Percentiles rank a stretch among this genome's conserved stretches.
phyloP scores from a whole-genome alignment of 2,113 vertebrate species.

The Poeciliopsis prolifica region DNA sequence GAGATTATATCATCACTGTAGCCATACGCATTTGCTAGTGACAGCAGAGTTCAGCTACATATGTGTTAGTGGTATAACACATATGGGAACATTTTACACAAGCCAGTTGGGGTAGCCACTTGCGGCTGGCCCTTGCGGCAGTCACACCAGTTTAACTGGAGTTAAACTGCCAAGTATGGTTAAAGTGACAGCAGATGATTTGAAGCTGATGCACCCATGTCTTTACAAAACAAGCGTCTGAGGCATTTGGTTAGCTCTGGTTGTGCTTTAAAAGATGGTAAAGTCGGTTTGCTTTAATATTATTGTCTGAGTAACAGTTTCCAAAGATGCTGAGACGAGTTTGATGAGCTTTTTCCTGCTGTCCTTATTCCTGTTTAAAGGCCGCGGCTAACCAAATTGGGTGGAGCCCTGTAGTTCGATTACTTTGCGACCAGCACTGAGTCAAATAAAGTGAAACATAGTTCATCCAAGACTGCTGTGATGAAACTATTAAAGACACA shows the following conservation, averaged over 20 bases:
- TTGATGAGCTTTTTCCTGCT: conserved; percentile 73
- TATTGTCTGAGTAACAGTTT: conserved; percentile 71
- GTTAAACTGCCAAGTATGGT: conserved; percentile 63
- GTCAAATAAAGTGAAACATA: conserved; percentile 59
- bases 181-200: conserved; percentile 58
- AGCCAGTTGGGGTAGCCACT: conserved; percentile 63
- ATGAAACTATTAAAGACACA: conserved; percentile 11
- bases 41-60: conserved; percentile 56
- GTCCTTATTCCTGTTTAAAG: conserved; percentile 64
- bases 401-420: conserved; percentile 50
- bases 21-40: conserved; percentile 54
- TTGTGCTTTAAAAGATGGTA: conserved; percentile 33
- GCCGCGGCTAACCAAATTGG: conserved; percentile 68
- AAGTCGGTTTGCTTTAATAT: conserved; percentile 58
- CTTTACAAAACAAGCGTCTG: conserved; percentile 35
- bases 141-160: conserved; percentile 59
- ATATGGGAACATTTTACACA: conserved; percentile 64
- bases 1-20: conserved; percentile 56
- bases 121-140: conserved; percentile 64
- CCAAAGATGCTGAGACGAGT: conserved; percentile 63
- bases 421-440: conserved; percentile 62
- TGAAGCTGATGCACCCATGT: conserved; percentile 56
- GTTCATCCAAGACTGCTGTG: conserved; percentile 42
- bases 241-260: conserved; percentile 41
- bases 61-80: conserved; percentile 48